Evolutionary conservation across 2,797 vertebrate species (phyloP), one percentile per base, ranked within the genome.

Genomic region (Parauchenoglanis ngamensis): DNA sequence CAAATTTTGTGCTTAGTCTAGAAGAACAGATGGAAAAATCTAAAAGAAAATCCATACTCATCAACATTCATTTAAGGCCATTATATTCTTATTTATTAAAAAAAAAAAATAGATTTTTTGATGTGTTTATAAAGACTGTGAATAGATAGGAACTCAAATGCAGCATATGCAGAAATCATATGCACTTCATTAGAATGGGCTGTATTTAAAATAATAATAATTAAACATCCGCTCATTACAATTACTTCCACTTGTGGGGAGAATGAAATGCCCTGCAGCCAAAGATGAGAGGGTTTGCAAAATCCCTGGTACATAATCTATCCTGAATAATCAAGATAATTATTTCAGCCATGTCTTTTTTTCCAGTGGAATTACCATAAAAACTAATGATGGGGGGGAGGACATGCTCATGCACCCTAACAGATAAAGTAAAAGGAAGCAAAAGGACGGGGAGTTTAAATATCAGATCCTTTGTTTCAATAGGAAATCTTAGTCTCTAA

Each of bases 251-350:
- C 93, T 95, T 94, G 94, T 93, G 92, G 91, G 91, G 88, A 35
- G 90, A 89, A 56, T 76, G 75, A 87, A 94, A 93, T 61, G 87
- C 92, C 96, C 94, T 46, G 80, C 72, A 94, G 95, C 94, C 89
- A 93, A 93, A 76, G 89, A 89, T 87, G 85, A 77, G 90, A 92
- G 90, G 90, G 87, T 92, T 85, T 92, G 91, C 92, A 91, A 92
- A 85, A 72, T 92, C 92, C 87, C 91, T 92, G 91, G 91, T 92
- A 90, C 93, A 92, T 94, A 93, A 86, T 90, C 92, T 92, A 93
- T 94, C 90, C 91, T 88, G 94, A 94, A 96, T 96, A 96, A 95
- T 95, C 88, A 92, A 94, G 95, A 95, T 95, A 93, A 96, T 96
- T 95, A 96, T 96, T 92, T 94, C 92, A 90, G 90, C 92, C 89